Evolutionary conservation across 2,888 invertebrate genomes (phyloP), one percentile per base, ranked within the genome.

Genomic region (Limenitis camilla): DNA sequence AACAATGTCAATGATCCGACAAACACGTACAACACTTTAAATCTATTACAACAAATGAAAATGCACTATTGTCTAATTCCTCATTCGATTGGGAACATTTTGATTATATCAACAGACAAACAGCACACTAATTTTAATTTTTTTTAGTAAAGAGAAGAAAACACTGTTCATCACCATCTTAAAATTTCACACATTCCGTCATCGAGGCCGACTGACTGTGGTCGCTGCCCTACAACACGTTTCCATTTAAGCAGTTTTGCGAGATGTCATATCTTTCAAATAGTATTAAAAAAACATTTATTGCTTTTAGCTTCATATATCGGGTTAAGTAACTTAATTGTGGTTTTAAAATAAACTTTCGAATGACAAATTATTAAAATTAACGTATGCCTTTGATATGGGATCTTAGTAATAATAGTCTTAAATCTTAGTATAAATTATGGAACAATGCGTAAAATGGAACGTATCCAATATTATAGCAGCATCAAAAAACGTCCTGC

Each of bases 141-240:
- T 68, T 67, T 67, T 63, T 59, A 63, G 56, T 64, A 71, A 59
- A 69, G 68, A 66, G 68, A 58, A 72, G 75, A 81, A 79, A 83
- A 82, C 77, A 83, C 76, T 76, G 76, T 74, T 77, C 79, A 76
- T 78, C 86, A 86, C 85, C 86, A 86, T 86, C 80, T 83, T 82
- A 81, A 79, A 72, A 78, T 84, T 85, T 83, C 76, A 81, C 80
- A 83, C 81, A 86, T 85, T 85, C 86, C 86, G 86, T 85, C 86
- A 86, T 85, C 82, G 84, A 76, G 81, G 81, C 79, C 72, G 77
- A 80, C 75, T 74, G 83, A 82, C 79, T 63, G 61, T 65, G 82
- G 82, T 84, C 83, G 85, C 81, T 83, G 81, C 82, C 82, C 83
- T 78, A 72, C 57, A 58, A 32, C 50, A 62, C 66, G 64, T 68